These are phyloP conservation scores for Cantharis flavilabris DNA, from an alignment of 2,888 invertebrate species.

Conservation along the genomic window DNA sequence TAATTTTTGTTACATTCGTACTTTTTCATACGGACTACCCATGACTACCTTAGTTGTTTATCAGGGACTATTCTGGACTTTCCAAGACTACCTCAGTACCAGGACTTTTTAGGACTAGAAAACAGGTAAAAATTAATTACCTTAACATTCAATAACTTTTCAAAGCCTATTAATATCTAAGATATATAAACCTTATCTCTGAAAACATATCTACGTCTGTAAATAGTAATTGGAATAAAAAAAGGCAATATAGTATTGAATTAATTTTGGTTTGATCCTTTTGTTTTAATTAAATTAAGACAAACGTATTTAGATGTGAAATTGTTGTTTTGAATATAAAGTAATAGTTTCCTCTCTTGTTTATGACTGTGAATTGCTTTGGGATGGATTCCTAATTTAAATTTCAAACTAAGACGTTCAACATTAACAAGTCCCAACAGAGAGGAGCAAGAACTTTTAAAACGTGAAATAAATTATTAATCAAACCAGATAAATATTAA, in stretches of 20 bases:
- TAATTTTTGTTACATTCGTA: too few species aligned
- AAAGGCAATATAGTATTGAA: background rate
- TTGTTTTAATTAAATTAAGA: constrained; percentile 18
- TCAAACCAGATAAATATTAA: background rate
- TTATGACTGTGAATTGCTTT: constrained; percentile 11
- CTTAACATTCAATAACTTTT: too few species aligned
- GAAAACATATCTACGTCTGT: too few species aligned
- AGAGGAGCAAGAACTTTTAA: background rate
- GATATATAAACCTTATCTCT: too few species aligned
- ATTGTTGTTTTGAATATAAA: constrained; percentile 18
- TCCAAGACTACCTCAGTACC: too few species aligned
- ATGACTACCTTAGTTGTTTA: too few species aligned
- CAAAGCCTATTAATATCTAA: too few species aligned
- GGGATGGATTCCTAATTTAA: constrained; percentile 15
- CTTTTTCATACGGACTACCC: too few species aligned
- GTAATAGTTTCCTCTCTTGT: constrained; percentile 14
- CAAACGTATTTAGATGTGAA: constrained; percentile 11
- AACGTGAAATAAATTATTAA: background rate
- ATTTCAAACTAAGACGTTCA: constrained; percentile 9
- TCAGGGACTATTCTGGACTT: too few species aligned
- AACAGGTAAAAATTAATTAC: too few species aligned
- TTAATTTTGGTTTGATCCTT: background rate
- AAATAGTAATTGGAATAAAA: too few species aligned
- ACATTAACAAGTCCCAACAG: background rate
- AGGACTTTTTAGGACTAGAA: too few species aligned